Percentiles rank a stretch among this genome's conserved stretches.
Evolutionary conservation across 2,888 invertebrate genomes (phyloP).

Genomic region (Margaritifera margaritifera): DNA sequence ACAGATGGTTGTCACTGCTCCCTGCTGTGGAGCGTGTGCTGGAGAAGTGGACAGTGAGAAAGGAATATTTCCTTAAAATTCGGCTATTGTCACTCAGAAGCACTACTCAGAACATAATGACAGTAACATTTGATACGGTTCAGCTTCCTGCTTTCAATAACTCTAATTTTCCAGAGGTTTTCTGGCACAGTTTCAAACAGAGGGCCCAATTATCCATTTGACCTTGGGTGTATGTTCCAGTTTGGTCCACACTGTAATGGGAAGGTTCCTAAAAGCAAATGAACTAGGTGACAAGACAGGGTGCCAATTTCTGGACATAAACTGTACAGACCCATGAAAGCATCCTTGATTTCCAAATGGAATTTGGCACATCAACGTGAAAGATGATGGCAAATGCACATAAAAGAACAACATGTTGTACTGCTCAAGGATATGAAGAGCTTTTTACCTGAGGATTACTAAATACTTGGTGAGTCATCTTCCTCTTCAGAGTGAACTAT

Average conservation of each 20-base stretch:
- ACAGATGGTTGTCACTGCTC: conserved; percentile 19
- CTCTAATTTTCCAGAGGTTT: conserved; percentile 26
- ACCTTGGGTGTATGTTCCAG: conserved; percentile 61
- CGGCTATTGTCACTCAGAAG: conserved; percentile 15
- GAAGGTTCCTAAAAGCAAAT: no score
- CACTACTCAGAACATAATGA: conserved; percentile 11
- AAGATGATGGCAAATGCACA: no score
- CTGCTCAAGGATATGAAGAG: no score
- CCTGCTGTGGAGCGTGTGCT: conserved; percentile 16
- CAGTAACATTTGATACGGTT: conserved; percentile 15
- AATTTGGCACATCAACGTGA: no score
- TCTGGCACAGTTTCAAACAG: conserved; percentile 17
- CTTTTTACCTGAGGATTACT: no score
- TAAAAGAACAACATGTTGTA: no score
- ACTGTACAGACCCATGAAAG: no score
- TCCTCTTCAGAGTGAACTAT: no score
- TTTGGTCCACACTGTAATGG: neutral
- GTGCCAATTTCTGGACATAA: no score
- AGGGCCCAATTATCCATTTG: conserved; percentile 54
- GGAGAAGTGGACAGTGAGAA: conserved; percentile 15
- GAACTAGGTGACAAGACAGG: no score
- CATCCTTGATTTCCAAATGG: no score
- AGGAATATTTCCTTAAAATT: conserved; percentile 13
- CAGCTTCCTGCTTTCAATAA: conserved; percentile 10
- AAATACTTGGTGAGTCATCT: no score